These are phyloP conservation scores for Emys orbicularis DNA, from an alignment of 2,797 vertebrate species.

Conservation along the genomic window DNA sequence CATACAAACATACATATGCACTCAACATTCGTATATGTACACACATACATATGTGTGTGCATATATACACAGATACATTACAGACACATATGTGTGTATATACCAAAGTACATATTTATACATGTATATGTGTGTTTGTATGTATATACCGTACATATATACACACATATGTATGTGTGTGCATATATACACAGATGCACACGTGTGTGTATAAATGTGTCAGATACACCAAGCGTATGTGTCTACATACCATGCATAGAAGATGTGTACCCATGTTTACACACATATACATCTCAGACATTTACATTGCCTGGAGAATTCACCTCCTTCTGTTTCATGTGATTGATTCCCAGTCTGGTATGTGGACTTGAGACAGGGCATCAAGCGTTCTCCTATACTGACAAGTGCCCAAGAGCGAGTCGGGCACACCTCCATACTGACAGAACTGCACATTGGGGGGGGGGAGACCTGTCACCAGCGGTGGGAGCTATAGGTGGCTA, in stretches of 20 bases:
- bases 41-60: background rate
- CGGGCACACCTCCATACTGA: too few species aligned
- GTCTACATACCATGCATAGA: background rate
- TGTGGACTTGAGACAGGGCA: background rate
- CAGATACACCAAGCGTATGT: background rate
- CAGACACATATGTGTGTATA: accelerated
- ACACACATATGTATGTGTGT: too few species aligned
- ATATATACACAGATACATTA: accelerated
- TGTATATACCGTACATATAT: too few species aligned
- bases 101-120: accelerated
- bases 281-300: background rate
- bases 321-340: accelerated
- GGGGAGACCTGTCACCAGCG: background rate
- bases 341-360: accelerated
- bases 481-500: background rate
- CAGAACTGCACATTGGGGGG: background rate
- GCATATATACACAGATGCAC: background rate
- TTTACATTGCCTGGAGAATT: background rate
- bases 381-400: background rate
- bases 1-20: accelerated
- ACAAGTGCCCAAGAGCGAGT: background rate
- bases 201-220: background rate
- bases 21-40: accelerated
- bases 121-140: too few species aligned
- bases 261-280: background rate